Percentiles rank a stretch among this genome's conserved stretches.
Conservation (phyloP, 1,140 invertebrate species). For the Polyergus mexicanus region DNA sequence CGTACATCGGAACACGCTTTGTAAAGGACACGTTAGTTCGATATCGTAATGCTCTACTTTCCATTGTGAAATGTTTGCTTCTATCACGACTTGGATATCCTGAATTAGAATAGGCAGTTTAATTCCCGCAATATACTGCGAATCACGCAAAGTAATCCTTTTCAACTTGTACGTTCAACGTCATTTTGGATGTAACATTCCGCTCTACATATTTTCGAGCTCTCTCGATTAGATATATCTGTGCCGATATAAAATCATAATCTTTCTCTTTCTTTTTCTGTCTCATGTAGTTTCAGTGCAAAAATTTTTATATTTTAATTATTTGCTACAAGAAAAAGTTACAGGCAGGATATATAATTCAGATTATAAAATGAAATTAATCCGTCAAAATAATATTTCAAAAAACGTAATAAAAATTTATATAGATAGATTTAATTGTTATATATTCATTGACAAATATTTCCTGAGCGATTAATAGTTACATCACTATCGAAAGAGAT, state of each 20-base stretch:
- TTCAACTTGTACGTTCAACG: conserved; percentile 37
- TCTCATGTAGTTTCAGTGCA: neutral
- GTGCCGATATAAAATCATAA: neutral
- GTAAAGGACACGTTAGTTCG: conserved; percentile 48
- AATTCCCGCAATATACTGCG: conserved; percentile 54
- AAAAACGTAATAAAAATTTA: neutral
- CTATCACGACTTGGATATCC: conserved; percentile 51
- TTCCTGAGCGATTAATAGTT: neutral
- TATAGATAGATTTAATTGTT: too few species aligned
- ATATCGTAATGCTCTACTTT: conserved; percentile 57
- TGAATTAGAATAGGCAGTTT: conserved; percentile 56
- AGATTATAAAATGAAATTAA: neutral
- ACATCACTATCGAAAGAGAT: neutral
- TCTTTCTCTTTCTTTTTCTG: too few species aligned
- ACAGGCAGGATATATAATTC: neutral
- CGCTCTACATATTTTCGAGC: neutral
- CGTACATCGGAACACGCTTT: conserved; percentile 15
- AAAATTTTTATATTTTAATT: conserved; percentile 13
- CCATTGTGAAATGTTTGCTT: conserved; percentile 53
- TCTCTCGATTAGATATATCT: neutral
- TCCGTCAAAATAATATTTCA: neutral
- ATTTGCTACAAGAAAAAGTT: neutral
- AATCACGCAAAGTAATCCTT: conserved; percentile 60
- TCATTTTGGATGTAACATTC: conserved; percentile 7
- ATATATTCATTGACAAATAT: too few species aligned